Base-by-base conservation (phyloP, 2,888 invertebrate genomes). In the Apoderus coryli region DNA sequence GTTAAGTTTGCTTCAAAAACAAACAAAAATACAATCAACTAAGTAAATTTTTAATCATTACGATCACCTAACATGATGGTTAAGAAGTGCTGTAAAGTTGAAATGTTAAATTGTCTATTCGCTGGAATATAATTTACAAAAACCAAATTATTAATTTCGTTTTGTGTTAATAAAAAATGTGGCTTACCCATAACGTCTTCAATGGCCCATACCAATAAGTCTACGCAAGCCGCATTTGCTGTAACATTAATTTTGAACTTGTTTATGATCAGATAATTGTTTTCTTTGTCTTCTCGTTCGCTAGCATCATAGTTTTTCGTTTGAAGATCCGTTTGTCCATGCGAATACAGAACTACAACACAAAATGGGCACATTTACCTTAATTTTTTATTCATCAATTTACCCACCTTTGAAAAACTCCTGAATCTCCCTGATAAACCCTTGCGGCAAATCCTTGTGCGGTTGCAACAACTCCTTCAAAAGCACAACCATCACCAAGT, bases 211-310 rank as follows among this genome's bases (percentile, higher is more conserved):
- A 96, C 93, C 2, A 98, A 67, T 4, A 98, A 65, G 57, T 98
- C 95, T 0, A 98, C 90, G 52, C 95, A 96, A 1, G 92, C 92
- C 0, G 95, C 90, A 60, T 93, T 93, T 1, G 92, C 89, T 76
- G 89, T 88, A 0, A 95, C 90, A 50, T 90, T 90, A 19, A 92
- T 77, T 63, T 89, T 88, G 54, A 88, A 89, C 54, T 84, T 82
- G 57, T 90, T 86, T 3, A 89, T 79, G 0, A 80, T 72, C 2
- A 76, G 73, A 47, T 65, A 78, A 56, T 84, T 84, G 35, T 72
- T 78, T 48, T 85, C 85, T 7, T 76, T 63, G 43, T 85, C 80
- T 49, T 88, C 85, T 15, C 74, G 66, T 50, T 86, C 86, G 14
- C 82, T 82, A 0, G 76, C 75, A 50, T 86, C 84, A 47, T 85